Conservation (phyloP, 2,797 vertebrate genomes). For the Lithobates sylvaticus region DNA sequence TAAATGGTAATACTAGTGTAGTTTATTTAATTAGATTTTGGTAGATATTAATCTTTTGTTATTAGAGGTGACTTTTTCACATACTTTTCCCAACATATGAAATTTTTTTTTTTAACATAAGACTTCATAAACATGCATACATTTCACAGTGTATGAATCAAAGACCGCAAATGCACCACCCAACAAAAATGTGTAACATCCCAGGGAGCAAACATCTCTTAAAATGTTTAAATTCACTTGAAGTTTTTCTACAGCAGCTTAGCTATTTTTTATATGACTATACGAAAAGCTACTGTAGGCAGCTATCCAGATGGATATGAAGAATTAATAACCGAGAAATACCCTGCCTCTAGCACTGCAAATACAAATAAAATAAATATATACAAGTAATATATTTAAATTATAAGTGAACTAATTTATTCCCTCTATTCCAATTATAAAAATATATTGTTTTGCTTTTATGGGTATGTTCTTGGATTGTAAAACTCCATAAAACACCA, state of each 20-base stretch:
- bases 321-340: conserved; percentile 5
- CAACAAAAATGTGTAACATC: neutral
- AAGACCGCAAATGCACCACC: neutral
- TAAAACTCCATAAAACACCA: conserved; percentile 52
- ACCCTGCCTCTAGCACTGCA: neutral
- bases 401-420: conserved; percentile 30
- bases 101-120: neutral
- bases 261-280: neutral
- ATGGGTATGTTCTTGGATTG: conserved; percentile 33
- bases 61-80: too few species aligned
- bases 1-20: too few species aligned
- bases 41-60: too few species aligned
- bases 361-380: conserved; percentile 11
- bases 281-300: neutral
- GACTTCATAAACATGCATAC: neutral
- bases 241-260: neutral
- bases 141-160: neutral
- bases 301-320: neutral
- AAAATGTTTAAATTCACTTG: neutral
- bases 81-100: too few species aligned
- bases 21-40: too few species aligned
- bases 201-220: neutral
- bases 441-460: conserved; percentile 57
- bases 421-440: conserved; percentile 42
- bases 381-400: conserved; percentile 26